Evolutionary conservation across 2,113 vertebrate species (phyloP).

Genomic region (Aplodontia rufa): DNA sequence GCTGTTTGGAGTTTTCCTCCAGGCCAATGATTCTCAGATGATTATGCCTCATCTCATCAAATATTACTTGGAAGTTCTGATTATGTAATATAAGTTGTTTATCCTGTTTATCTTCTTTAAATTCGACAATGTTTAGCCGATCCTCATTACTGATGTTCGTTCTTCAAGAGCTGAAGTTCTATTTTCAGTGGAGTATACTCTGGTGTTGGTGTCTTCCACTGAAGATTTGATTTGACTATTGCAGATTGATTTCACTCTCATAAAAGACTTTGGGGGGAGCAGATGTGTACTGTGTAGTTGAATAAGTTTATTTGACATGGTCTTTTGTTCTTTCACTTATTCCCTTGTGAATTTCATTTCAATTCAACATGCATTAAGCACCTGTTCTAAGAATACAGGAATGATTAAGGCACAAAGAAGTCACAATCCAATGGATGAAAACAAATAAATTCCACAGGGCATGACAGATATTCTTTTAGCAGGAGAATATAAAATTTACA

Average conservation of each 20-base stretch:
- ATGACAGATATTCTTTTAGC: not conserved
- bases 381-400: not conserved
- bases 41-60: no score
- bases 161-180: no score
- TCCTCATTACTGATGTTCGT: no score
- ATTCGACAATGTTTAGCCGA: no score
- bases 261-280: not conserved
- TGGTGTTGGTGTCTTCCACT: no score
- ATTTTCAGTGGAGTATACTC: no score
- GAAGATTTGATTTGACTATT: no score
- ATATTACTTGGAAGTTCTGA: no score
- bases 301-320: not conserved
- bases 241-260: not conserved
- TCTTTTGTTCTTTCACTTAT: not conserved
- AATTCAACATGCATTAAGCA: not conserved
- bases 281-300: not conserved
- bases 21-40: no score
- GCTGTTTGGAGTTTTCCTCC: no score
- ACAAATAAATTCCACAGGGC: not conserved
- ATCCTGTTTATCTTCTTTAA: no score
- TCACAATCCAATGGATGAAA: not conserved
- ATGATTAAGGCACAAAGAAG: not conserved
- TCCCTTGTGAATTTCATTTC: not conserved
- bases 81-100: no score
- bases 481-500: not conserved